Evolutionary conservation across 2,797 vertebrate species (phyloP).

Genomic region (Cuniculus paca): DNA sequence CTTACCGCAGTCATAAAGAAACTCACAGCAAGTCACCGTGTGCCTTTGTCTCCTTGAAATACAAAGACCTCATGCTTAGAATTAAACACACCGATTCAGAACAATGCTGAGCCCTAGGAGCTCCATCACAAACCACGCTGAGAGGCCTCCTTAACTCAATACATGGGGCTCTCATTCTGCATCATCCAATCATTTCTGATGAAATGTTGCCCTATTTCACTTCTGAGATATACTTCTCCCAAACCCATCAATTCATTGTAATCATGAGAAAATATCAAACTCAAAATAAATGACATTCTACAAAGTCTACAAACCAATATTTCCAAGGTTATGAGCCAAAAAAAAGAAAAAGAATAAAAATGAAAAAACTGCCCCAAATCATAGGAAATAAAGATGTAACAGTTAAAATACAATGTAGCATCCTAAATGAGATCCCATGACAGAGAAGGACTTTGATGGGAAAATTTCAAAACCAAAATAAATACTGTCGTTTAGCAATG

Average conservation of each 20-base stretch:
- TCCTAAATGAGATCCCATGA: neutral
- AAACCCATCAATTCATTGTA: constrained; percentile 44
- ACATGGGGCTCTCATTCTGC: neutral
- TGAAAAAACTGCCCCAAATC: neutral
- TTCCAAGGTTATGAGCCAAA: neutral
- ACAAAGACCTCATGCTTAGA: neutral
- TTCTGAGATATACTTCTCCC: neutral
- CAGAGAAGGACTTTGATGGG: neutral
- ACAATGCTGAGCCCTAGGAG: neutral
- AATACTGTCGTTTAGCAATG: constrained; percentile 15
- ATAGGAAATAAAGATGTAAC: neutral
- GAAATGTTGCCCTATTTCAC: neutral
- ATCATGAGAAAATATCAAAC: constrained; percentile 49
- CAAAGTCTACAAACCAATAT: constrained; percentile 9
- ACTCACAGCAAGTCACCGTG: neutral
- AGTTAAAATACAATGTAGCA: neutral
- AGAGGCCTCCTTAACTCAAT: neutral
- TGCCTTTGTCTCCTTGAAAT: constrained; percentile 34
- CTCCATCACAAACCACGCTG: neutral
- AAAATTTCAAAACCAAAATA: neutral
- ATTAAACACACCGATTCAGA: neutral
- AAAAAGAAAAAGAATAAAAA: neutral
- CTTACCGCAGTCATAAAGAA: constrained; percentile 33
- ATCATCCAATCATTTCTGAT: neutral
- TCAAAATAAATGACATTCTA: constrained; percentile 27